Evolutionary conservation across 2,797 vertebrate species (phyloP).

Genomic region (Protosalanx chinensis): DNA sequence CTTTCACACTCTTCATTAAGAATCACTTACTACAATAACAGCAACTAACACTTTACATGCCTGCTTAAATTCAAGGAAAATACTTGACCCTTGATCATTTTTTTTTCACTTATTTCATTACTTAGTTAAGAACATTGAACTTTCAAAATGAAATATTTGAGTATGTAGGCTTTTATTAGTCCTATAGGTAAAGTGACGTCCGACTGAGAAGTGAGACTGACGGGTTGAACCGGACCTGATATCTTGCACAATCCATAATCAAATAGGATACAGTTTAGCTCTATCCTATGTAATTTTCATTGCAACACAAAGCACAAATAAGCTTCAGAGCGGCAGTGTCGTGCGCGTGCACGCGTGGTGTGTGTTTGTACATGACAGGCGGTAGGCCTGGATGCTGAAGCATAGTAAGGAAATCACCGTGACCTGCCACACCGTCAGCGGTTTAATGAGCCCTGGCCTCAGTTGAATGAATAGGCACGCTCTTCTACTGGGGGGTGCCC

Average conservation of each 20-base stretch:
- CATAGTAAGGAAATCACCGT: slow-evolving; percentile 74
- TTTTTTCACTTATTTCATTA: not conserved
- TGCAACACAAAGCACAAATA: no score
- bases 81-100: not conserved
- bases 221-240: not conserved
- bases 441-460: slow-evolving; percentile 76
- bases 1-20: slow-evolving; percentile 11
- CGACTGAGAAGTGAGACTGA: not conserved
- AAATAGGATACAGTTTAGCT: no score
- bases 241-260: not conserved
- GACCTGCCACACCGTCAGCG: slow-evolving; percentile 74
- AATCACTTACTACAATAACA: slow-evolving; percentile 15
- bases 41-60: slow-evolving; percentile 44
- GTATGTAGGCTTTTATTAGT: not conserved
- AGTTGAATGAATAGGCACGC: slow-evolving; percentile 80
- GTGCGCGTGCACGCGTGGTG: slow-evolving; percentile 10
- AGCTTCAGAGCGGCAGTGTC: no score
- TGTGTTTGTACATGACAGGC: slow-evolving; percentile 39
- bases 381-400: slow-evolving; percentile 57
- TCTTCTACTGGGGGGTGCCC: slow-evolving; percentile 74
- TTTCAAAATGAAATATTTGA: not conserved
- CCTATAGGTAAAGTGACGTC: not conserved
- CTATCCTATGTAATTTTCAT: no score
- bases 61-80: slow-evolving; percentile 21
- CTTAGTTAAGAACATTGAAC: slow-evolving; percentile 1